Evolutionary conservation across 1,140 invertebrate genomes (phyloP).

Genomic region (Cataglyphis hispanica): DNA sequence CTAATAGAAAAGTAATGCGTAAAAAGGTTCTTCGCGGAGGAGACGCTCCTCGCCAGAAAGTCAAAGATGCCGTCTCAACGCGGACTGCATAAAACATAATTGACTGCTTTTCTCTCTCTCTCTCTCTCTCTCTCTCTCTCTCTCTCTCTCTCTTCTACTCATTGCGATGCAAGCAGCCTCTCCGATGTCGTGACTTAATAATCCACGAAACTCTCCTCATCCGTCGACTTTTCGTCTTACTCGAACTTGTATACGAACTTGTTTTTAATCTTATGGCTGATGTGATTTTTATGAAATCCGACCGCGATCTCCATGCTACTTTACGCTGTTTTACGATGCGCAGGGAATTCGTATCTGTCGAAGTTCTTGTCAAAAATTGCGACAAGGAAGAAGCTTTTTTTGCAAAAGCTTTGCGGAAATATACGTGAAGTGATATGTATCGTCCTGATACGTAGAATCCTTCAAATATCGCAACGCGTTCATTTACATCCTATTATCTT

Average conservation of each 20-base stretch:
- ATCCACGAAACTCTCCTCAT: conserved; percentile 31
- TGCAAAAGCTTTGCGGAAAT: conserved; percentile 6
- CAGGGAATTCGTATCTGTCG: conserved; percentile 23
- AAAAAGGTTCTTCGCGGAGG: conserved; percentile 1
- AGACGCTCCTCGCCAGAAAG: neutral
- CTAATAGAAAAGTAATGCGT: conserved; percentile 36
- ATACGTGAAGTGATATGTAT: conserved; percentile 3
- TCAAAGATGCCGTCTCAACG: conserved; percentile 32
- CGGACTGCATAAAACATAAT: conserved; percentile 56
- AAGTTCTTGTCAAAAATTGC: conserved; percentile 35
- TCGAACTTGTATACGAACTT: conserved; percentile 25
- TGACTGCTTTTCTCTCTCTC: neutral
- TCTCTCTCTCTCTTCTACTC: neutral
- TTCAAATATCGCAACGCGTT: conserved; percentile 21
- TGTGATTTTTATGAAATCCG: conserved; percentile 52
- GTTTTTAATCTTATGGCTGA: conserved; percentile 29
- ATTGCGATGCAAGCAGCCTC: conserved; percentile 8
- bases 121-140: neutral
- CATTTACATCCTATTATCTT: conserved; percentile 49
- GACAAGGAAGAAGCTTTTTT: neutral
- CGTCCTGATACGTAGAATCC: conserved; percentile 16
- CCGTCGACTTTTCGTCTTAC: neutral
- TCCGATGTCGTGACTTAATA: conserved; percentile 48
- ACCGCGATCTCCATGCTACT: conserved; percentile 21
- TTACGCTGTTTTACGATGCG: conserved; percentile 36